A percentile compares a stretch with the other conserved stretches of the same genome.
phyloP scores from a whole-genome alignment of 1,140 invertebrate species.

The Coenobita brevimanus region DNA sequence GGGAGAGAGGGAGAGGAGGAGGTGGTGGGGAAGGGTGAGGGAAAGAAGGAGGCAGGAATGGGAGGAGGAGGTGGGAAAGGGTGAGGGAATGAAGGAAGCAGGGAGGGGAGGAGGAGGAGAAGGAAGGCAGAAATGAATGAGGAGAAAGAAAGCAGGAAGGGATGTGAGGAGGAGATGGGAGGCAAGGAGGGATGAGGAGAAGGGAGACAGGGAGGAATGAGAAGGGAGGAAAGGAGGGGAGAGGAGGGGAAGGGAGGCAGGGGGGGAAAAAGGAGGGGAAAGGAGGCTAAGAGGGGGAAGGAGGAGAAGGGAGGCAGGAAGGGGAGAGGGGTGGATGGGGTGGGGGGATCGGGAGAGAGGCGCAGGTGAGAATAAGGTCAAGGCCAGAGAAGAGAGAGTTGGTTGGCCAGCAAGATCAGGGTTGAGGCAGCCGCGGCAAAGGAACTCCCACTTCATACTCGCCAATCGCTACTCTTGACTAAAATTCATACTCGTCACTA shows the following conservation, averaged over 20 bases:
- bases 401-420: no score
- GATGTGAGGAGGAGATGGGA: background rate
- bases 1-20: background rate
- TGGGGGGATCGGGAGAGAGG: background rate
- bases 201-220: background rate
- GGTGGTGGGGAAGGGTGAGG: background rate
- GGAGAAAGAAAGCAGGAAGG: background rate
- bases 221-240: background rate
- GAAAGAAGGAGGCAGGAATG: background rate
- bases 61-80: background rate
- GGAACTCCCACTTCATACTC: no score
- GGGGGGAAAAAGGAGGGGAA: background rate
- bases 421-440: no score
- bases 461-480: no score
- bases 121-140: background rate
- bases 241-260: background rate
- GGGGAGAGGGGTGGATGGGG: background rate
- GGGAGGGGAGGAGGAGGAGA: no score
- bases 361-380: background rate
- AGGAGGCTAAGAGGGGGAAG: background rate
- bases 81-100: no score
- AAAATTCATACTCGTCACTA: no score
- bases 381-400: no score
- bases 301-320: background rate
- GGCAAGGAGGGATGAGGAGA: no score